Conservation (phyloP, 1,140 invertebrate genomes). For the Pissodes strobi region DNA sequence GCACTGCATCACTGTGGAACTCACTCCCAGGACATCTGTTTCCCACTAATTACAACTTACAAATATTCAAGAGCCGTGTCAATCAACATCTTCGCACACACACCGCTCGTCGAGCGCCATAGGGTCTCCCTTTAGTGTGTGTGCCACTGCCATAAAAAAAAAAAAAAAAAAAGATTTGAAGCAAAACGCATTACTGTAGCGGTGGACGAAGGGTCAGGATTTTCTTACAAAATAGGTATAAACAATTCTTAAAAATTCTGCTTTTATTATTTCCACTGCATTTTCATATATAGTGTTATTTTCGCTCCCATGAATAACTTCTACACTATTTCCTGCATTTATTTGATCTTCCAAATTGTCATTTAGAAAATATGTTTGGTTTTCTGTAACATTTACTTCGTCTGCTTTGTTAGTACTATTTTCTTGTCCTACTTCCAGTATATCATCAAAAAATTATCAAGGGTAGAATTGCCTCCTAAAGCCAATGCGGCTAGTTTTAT, state of each 20-base stretch:
- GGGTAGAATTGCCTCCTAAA: constrained; percentile 3
- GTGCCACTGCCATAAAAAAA: no score
- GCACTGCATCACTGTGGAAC: no score
- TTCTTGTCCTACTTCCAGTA: neutral
- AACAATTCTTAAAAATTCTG: constrained; percentile 5
- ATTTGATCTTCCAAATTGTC: constrained; percentile 5
- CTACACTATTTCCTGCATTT: constrained; percentile 1
- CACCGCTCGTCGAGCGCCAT: no score
- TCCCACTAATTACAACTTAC: no score
- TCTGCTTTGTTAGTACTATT: neutral
- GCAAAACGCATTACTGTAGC: neutral
- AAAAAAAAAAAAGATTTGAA: no score
- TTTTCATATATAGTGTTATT: neutral
- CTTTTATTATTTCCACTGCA: constrained; percentile 3
- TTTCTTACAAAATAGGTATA: neutral
- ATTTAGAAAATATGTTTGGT: neutral
- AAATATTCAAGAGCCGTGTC: no score
- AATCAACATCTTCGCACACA: no score
- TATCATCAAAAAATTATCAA: constrained; percentile 6
- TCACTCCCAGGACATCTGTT: no score
- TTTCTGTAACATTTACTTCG: neutral
- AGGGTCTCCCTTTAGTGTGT: no score
- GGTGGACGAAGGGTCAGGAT: constrained; percentile 1
- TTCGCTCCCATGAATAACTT: neutral
- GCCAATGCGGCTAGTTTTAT: neutral